These are phyloP conservation scores for Perdita meconis DNA, from an alignment of 2,888 invertebrate genomes.

Conservation along the genomic window DNA sequence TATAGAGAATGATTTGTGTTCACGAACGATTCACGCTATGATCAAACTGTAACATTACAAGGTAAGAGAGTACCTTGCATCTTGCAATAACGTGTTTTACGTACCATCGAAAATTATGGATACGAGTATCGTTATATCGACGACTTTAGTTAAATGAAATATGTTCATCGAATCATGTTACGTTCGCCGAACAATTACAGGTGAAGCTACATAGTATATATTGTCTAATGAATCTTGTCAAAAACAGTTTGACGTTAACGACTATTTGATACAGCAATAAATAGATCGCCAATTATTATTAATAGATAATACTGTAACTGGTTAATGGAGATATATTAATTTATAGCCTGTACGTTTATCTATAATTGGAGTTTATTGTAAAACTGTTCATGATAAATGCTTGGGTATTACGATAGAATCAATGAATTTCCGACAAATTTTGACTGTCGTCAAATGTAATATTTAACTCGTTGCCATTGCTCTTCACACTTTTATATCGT, in stretches of 20 bases:
- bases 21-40: slow-evolving; percentile 26
- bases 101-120: not conserved
- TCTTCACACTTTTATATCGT: slow-evolving; percentile 1
- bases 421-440: slow-evolving; percentile 1
- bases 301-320: slow-evolving; percentile 7
- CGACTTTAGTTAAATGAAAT: slow-evolving; percentile 16
- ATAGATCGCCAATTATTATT: slow-evolving; percentile 16
- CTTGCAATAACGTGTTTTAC: not conserved
- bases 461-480: slow-evolving; percentile 12
- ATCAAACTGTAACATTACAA: slow-evolving; percentile 1
- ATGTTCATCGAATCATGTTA: slow-evolving; percentile 22
- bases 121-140: slow-evolving; percentile 9
- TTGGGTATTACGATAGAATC: not conserved
- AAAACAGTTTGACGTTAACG: not conserved
- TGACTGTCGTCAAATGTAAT: slow-evolving; percentile 15
- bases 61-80: slow-evolving; percentile 2
- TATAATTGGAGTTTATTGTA: slow-evolving; percentile 23
- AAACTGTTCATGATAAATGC: slow-evolving; percentile 22
- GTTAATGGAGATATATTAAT: slow-evolving; percentile 20
- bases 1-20: slow-evolving; percentile 19
- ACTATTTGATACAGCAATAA: slow-evolving; percentile 4
- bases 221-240: slow-evolving; percentile 6
- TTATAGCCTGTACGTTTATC: slow-evolving; percentile 8
- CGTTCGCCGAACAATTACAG: not conserved
- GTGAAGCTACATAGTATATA: slow-evolving; percentile 2